Conservation (phyloP, 2,113 vertebrate genomes). For the Chrysochloris asiatica region DNA sequence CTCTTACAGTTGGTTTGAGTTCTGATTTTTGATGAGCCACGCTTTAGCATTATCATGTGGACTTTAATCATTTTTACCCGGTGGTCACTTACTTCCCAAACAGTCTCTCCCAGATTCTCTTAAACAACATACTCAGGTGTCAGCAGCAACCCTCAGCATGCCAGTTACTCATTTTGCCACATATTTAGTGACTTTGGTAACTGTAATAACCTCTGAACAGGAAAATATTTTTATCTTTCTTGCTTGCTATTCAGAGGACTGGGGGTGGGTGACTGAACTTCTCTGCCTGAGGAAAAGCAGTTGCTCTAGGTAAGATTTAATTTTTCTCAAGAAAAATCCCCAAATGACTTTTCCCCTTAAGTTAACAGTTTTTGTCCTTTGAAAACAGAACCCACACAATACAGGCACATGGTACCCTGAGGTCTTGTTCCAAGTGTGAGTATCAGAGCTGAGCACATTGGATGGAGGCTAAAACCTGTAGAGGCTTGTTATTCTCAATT, state of each 20-base stretch:
- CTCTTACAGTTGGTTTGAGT: too few relatives aligned
- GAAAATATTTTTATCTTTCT: slow-evolving; percentile 49
- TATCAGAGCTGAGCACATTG: background rate
- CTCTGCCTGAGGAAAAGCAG: slow-evolving; percentile 59
- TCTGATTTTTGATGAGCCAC: background rate
- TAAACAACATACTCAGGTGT: background rate
- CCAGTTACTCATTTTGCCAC: background rate
- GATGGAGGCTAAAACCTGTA: background rate
- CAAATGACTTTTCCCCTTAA: slow-evolving; percentile 58
- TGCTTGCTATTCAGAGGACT: slow-evolving; percentile 41
- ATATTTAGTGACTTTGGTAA: slow-evolving; percentile 29
- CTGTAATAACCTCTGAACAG: slow-evolving; percentile 39
- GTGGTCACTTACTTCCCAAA: background rate
- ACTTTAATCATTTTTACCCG: background rate
- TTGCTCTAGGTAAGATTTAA: slow-evolving; percentile 63
- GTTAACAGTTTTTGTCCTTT: slow-evolving; percentile 65
- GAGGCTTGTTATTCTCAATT: background rate
- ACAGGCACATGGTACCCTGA: slow-evolving; percentile 6
- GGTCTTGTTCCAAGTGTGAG: slow-evolving; percentile 36
- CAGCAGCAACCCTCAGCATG: background rate
- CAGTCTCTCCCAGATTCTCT: background rate
- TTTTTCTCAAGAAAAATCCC: slow-evolving; percentile 59
- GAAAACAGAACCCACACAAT: slow-evolving; percentile 48
- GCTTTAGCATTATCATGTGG: fast-evolving
- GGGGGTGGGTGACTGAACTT: slow-evolving; percentile 47